A percentile compares a stretch with the other conserved stretches of the same genome.
Conservation (phyloP, 2,888 invertebrate genomes). For the Podotricha telesiphe region DNA sequence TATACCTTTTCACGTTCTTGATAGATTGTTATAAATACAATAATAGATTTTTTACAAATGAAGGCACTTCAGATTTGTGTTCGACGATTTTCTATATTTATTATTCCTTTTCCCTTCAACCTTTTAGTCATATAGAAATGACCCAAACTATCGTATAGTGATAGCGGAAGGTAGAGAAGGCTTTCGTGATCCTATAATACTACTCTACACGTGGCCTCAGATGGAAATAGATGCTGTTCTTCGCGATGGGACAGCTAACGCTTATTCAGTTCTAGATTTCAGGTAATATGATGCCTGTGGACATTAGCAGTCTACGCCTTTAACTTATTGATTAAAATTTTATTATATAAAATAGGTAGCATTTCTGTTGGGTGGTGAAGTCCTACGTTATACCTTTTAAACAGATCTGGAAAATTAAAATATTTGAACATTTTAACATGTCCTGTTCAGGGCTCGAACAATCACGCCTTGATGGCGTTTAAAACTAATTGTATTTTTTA, state of each 20-base stretch:
- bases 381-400: too few species aligned
- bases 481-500: conserved; percentile 44
- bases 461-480: neutral
- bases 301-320: too few species aligned
- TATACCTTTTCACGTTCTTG: neutral
- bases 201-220: conserved; percentile 93
- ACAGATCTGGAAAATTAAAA: too few species aligned
- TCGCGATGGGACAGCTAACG: conserved; percentile 88
- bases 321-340: too few species aligned
- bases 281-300: conserved; percentile 72
- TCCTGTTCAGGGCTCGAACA: too few species aligned
- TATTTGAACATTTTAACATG: too few species aligned
- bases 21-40: too few species aligned
- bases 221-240: conserved; percentile 90
- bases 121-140: conserved; percentile 67
- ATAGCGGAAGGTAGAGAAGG: conserved; percentile 88
- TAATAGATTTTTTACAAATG: too few species aligned
- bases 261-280: conserved; percentile 89
- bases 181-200: conserved; percentile 87
- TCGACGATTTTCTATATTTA: too few species aligned
- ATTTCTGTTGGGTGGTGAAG: too few species aligned
- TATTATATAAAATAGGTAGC: too few species aligned
- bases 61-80: too few species aligned
- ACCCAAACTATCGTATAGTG: conserved; percentile 86
- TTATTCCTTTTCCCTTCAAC: neutral